A percentile compares a stretch with the other conserved stretches of the same genome.
phyloP scores from a whole-genome alignment of 2,797 vertebrate species.

The Diceros bicornis region DNA sequence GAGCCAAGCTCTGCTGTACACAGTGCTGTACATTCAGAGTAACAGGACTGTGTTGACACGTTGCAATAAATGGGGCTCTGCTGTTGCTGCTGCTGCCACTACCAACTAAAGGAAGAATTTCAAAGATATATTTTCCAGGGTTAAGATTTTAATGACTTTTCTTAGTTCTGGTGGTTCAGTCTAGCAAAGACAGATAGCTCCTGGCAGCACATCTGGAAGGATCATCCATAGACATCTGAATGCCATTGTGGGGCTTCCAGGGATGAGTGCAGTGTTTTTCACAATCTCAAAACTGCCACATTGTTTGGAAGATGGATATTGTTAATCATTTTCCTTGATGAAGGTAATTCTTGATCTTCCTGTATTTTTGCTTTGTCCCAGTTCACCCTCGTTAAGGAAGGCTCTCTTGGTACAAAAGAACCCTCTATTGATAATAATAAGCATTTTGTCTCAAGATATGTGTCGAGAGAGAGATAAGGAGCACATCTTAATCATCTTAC shows the following conservation, averaged over 20 bases:
- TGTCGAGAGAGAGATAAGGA: not conserved
- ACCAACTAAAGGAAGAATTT: conserved; percentile 73
- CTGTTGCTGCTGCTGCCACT: conserved; percentile 2
- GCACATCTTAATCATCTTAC: not conserved
- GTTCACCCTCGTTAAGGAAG: not conserved
- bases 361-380: not conserved
- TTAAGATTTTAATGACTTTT: conserved; percentile 68
- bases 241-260: not conserved
- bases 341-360: not conserved
- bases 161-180: not conserved
- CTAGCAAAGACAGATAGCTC: conserved; percentile 42
- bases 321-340: not conserved
- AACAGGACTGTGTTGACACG: conserved; percentile 55
- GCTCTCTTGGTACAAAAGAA: not conserved
- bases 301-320: not conserved
- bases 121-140: conserved; percentile 48
- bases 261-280: not conserved
- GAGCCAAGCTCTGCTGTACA: conserved; percentile 59
- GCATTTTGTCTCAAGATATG: not conserved
- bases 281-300: not conserved
- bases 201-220: conserved; percentile 17
- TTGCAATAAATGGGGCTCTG: conserved; percentile 58
- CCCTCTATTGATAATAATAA: not conserved
- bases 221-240: not conserved
- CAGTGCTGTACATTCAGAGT: conserved; percentile 65